Evolutionary conservation across 2,113 vertebrate species (phyloP).

Genomic region (Silurus meridionalis): DNA sequence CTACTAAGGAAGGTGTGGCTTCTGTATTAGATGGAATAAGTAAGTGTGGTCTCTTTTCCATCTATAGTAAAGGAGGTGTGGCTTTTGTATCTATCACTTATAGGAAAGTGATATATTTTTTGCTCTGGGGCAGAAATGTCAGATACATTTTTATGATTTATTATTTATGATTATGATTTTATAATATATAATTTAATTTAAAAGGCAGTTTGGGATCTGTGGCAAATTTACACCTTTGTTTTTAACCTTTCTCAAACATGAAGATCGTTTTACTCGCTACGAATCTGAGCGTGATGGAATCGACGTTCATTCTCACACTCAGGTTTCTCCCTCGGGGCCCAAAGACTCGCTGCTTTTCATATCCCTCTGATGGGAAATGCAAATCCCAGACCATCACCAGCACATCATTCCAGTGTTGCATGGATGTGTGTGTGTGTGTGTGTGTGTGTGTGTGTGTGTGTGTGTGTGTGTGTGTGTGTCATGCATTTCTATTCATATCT

Average conservation of each 20-base stretch:
- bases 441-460: constrained; percentile 9
- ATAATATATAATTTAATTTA: not conserved
- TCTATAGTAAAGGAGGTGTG: not conserved
- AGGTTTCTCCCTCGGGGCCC: constrained; percentile 16
- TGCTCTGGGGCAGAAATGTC: no score
- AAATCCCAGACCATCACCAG: not conserved
- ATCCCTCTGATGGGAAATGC: constrained; percentile 30
- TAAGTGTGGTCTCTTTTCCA: no score
- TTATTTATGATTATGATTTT: no score
- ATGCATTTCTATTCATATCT: constrained; percentile 1
- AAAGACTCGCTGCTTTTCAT: constrained; percentile 32
- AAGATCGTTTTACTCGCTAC: not conserved
- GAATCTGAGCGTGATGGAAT: constrained; percentile 20
- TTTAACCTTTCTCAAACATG: not conserved
- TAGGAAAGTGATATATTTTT: not conserved
- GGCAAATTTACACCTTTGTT: not conserved
- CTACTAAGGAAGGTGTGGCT: not conserved
- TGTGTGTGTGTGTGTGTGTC: not conserved
- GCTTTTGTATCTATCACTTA: not conserved
- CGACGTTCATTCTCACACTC: constrained; percentile 33
- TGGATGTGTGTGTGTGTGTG: not conserved
- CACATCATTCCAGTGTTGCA: not conserved
- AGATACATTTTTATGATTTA: no score
- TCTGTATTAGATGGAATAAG: not conserved
- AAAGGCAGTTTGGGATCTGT: not conserved